phyloP scores from a whole-genome alignment of 1,140 invertebrate species.

The Teleopsis dalmanni region DNA sequence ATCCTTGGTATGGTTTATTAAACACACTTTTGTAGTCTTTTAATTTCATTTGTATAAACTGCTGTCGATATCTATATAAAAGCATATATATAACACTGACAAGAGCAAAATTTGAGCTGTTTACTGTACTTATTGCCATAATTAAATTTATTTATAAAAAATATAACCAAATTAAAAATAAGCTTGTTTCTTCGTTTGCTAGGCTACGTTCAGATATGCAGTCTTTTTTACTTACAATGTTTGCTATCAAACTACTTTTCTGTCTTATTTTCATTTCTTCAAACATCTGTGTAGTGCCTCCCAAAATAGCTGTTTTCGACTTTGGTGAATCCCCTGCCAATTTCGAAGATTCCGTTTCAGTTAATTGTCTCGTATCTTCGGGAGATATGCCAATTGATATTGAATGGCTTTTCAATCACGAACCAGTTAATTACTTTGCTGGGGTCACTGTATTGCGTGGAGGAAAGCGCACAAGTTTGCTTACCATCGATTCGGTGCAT shows the following conservation, averaged over 20 bases:
- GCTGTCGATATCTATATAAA: no score
- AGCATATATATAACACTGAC: no score
- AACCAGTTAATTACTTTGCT: constrained; percentile 32
- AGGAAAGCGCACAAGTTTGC: constrained; percentile 54
- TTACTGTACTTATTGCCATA: no score
- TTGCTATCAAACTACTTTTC: neutral
- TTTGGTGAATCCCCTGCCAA: constrained; percentile 58
- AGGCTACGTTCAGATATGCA: constrained; percentile 1
- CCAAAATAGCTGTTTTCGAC: constrained; percentile 63
- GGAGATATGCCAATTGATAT: constrained; percentile 66
- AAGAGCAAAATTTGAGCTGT: no score
- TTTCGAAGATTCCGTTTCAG: constrained; percentile 68
- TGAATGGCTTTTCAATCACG: constrained; percentile 65
- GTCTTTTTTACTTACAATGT: no score
- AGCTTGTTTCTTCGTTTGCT: constrained; percentile 5
- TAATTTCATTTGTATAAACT: no score
- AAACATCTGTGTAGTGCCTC: no score
- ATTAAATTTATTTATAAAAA: no score
- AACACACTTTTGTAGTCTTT: no score
- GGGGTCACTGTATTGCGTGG: constrained; percentile 49
- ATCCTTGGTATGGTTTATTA: no score
- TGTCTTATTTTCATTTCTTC: neutral
- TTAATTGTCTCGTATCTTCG: constrained; percentile 67
- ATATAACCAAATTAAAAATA: neutral
- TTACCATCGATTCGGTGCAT: constrained; percentile 67